Evolutionary conservation across 2,113 vertebrate species (phyloP).

Genomic region (Nanorana parkeri): DNA sequence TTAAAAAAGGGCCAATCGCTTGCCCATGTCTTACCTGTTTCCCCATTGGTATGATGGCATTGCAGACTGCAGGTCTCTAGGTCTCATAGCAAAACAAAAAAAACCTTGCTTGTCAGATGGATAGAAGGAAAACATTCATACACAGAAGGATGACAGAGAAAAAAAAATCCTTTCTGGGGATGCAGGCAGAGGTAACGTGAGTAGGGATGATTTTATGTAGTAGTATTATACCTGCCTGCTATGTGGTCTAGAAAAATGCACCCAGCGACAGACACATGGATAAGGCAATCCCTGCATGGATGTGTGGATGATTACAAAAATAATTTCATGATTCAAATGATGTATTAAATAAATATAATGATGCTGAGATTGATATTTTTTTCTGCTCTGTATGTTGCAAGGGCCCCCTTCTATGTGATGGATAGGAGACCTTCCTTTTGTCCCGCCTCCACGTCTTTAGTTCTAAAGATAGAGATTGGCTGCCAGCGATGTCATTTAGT

Average conservation of each 20-base stretch:
- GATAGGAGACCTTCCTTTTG: slow-evolving; percentile 53
- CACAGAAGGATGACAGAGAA: neutral
- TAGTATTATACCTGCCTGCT: slow-evolving; percentile 12
- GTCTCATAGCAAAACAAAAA: slow-evolving; percentile 32
- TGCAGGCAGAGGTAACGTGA: slow-evolving; percentile 23
- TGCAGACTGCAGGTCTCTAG: slow-evolving; percentile 44
- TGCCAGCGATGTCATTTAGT: slow-evolving; percentile 38
- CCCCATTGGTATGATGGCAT: slow-evolving; percentile 53
- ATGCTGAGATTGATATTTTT: slow-evolving; percentile 44
- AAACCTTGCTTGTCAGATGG: neutral
- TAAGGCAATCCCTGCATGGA: neutral
- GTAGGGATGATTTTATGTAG: slow-evolving; percentile 4
- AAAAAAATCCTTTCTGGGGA: neutral
- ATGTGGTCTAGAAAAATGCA: neutral
- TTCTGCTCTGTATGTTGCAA: slow-evolving; percentile 53
- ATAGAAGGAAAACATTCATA: neutral
- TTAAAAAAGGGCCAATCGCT: slow-evolving; percentile 27
- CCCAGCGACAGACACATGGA: neutral
- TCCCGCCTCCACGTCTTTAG: slow-evolving; percentile 36
- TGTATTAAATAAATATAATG: slow-evolving; percentile 34
- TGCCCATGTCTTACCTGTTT: slow-evolving; percentile 50
- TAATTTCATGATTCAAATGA: slow-evolving; percentile 20
- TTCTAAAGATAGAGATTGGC: slow-evolving; percentile 50
- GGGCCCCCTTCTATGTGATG: slow-evolving; percentile 60
- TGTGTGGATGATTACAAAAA: neutral